Evolutionary conservation across 2,113 vertebrate genomes (phyloP).

Genomic region (Octodon degus): DNA sequence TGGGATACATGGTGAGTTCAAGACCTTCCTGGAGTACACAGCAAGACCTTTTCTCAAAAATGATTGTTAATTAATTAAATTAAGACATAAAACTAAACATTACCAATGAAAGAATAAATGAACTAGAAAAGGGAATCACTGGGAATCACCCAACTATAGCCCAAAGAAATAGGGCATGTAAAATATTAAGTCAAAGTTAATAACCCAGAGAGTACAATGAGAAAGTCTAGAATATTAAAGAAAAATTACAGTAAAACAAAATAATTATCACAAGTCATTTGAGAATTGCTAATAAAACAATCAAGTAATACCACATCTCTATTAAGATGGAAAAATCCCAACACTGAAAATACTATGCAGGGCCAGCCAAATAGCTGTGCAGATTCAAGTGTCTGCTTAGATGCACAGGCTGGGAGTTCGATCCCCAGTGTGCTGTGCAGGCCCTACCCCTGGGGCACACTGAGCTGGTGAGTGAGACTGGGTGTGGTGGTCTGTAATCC

Average conservation of each 20-base stretch:
- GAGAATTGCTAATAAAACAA: not conserved
- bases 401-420: too few relatives aligned
- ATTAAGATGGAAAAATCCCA: not conserved
- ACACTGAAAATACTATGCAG: not conserved
- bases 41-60: not conserved
- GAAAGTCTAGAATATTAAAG: not conserved
- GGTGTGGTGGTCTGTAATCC: too few relatives aligned
- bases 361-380: too few relatives aligned
- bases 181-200: constrained; percentile 37
- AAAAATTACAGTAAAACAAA: not conserved
- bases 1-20: not conserved
- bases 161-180: not conserved
- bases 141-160: not conserved
- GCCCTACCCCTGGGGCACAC: too few relatives aligned
- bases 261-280: not conserved
- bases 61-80: not conserved
- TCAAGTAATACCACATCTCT: not conserved
- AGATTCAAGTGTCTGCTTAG: too few relatives aligned
- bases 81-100: not conserved
- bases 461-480: too few relatives aligned
- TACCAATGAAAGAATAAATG: constrained; percentile 46
- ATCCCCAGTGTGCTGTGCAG: too few relatives aligned
- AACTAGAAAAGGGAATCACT: constrained; percentile 32
- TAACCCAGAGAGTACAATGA: not conserved
- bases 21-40: not conserved